Evolutionary conservation across 2,888 invertebrate species (phyloP).

Genomic region (Drosophila histrio): DNA sequence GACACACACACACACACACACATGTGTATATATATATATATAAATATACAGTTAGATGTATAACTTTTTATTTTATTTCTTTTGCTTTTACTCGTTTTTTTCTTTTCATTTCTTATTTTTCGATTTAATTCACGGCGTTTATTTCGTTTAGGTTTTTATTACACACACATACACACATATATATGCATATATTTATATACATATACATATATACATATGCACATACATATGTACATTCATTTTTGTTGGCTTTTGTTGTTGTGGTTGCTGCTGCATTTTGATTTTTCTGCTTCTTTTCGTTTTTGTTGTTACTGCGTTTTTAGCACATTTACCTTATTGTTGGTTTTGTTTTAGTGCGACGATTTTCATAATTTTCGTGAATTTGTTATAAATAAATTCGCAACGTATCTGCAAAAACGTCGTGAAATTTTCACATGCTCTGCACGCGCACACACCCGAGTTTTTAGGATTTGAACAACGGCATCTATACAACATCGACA

Average conservation of each 20-base stretch:
- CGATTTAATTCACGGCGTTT: neutral
- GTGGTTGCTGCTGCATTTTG: constrained; percentile 12
- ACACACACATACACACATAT: too few relatives aligned
- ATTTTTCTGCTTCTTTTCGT: neutral
- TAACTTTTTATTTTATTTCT: constrained; percentile 8
- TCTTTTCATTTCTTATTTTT: neutral
- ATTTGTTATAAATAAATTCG: constrained; percentile 75
- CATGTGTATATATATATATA: constrained; percentile 2
- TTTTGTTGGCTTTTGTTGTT: constrained; percentile 2
- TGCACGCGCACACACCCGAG: constrained; percentile 76
- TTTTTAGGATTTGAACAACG: constrained; percentile 69
- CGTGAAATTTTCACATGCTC: constrained; percentile 74
- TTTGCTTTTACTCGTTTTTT: constrained; percentile 8
- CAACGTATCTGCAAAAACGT: constrained; percentile 72
- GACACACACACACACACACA: constrained; percentile 9
- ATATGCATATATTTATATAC: too few relatives aligned
- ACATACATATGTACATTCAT: neutral
- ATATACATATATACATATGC: too few relatives aligned
- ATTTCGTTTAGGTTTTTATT: neutral
- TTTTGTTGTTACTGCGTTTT: constrained; percentile 37
- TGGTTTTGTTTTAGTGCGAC: constrained; percentile 45
- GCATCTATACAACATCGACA: constrained; percentile 50
- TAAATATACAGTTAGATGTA: constrained; percentile 37
- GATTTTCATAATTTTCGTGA: constrained; percentile 54
- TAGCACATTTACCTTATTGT: constrained; percentile 57